These are phyloP conservation scores for Mycetomoellerius zeteki DNA, from an alignment of 1,140 invertebrate species.

Conservation along the genomic window DNA sequence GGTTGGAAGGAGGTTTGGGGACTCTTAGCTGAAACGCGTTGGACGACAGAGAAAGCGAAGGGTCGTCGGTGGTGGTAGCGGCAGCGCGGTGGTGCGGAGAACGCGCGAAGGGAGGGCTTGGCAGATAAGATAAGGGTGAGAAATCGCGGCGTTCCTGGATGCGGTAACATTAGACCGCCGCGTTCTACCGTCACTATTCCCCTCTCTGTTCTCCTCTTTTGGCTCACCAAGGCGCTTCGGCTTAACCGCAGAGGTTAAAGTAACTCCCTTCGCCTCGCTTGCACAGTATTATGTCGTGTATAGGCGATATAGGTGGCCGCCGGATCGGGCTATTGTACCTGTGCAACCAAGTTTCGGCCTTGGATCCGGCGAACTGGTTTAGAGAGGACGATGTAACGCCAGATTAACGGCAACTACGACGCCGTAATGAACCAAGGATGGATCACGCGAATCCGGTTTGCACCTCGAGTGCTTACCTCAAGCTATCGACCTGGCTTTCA, in stretches of 20 bases:
- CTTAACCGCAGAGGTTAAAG: slow-evolving; percentile 64
- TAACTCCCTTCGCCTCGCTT: slow-evolving; percentile 61
- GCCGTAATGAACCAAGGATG: slow-evolving; percentile 61
- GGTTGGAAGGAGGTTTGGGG: slow-evolving; percentile 45
- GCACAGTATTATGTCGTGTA: slow-evolving; percentile 67
- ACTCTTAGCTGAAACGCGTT: slow-evolving; percentile 31
- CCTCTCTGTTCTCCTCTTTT: slow-evolving; percentile 24
- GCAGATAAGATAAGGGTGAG: slow-evolving; percentile 86
- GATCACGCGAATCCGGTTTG: slow-evolving; percentile 62
- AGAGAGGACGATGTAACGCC: slow-evolving; percentile 65
- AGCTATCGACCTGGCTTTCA: slow-evolving; percentile 55
- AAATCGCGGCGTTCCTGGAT: slow-evolving; percentile 85
- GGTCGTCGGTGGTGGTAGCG: neutral
- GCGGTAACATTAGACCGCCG: slow-evolving; percentile 83
- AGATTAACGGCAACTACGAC: slow-evolving; percentile 72
- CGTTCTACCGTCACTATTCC: slow-evolving; percentile 46
- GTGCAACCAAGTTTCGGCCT: slow-evolving; percentile 38
- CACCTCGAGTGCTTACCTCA: slow-evolving; percentile 58
- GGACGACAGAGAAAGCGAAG: slow-evolving; percentile 50
- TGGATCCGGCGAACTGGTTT: slow-evolving; percentile 42
- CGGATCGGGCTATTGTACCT: slow-evolving; percentile 52
- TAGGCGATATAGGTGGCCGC: slow-evolving; percentile 47
- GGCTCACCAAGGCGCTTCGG: slow-evolving; percentile 53
- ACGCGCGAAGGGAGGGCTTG: slow-evolving; percentile 57
- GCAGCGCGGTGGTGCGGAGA: neutral